phyloP scores from a whole-genome alignment of 2,888 invertebrate genomes.

The Troides helena region DNA sequence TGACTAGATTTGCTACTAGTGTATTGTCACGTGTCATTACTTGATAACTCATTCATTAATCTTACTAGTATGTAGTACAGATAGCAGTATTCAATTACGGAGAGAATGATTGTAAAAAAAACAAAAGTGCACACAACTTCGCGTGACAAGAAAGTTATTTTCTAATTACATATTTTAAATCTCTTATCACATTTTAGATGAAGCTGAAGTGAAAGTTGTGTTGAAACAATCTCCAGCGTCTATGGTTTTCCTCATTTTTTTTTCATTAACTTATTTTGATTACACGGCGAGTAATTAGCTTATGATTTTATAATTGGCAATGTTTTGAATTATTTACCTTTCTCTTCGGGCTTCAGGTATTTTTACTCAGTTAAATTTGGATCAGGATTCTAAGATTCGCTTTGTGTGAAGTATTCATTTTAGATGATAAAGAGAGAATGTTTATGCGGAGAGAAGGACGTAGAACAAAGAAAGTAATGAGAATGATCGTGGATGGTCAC shows the following conservation, averaged over 20 bases:
- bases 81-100: neutral
- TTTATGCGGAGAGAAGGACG: too few relatives aligned
- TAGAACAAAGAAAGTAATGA: too few relatives aligned
- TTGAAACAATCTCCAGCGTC: constrained; percentile 1
- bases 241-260: constrained; percentile 5
- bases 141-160: constrained; percentile 1
- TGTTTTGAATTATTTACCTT: constrained; percentile 8
- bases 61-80: too few relatives aligned
- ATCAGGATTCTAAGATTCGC: too few relatives aligned
- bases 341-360: constrained; percentile 5
- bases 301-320: constrained; percentile 14
- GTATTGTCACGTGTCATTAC: too few relatives aligned
- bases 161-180: constrained; percentile 10
- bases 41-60: too few relatives aligned
- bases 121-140: neutral
- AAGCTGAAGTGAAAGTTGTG: constrained; percentile 18
- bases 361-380: too few relatives aligned
- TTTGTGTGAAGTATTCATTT: too few relatives aligned
- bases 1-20: too few relatives aligned
- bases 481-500: too few relatives aligned
- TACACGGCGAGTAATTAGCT: constrained; percentile 17
- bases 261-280: constrained; percentile 1
- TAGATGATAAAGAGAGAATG: too few relatives aligned
- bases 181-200: constrained; percentile 9
- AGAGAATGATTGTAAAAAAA: neutral